Evolutionary conservation across 2,113 vertebrate species (phyloP).

Genomic region (Apodemus sylvaticus): DNA sequence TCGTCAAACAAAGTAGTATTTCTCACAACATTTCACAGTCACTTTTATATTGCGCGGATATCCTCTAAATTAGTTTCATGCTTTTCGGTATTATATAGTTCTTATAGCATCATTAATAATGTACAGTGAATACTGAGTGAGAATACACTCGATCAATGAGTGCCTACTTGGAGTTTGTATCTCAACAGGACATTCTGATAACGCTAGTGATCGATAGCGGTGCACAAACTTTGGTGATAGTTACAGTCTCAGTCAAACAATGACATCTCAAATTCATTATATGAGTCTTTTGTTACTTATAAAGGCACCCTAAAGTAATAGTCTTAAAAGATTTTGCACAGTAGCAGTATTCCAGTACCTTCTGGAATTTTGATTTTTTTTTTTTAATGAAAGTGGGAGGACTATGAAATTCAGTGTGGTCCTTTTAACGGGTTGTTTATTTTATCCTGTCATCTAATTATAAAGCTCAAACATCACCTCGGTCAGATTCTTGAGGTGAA

Average conservation of each 20-base stretch:
- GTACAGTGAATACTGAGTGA: not conserved
- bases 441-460: not conserved
- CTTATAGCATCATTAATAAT: not conserved
- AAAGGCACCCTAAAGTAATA: not conserved
- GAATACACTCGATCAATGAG: not conserved
- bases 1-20: not conserved
- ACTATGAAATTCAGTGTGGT: not conserved
- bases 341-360: not conserved
- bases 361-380: not conserved
- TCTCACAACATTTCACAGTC: not conserved
- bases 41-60: not conserved
- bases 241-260: not conserved
- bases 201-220: not conserved
- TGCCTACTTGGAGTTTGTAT: not conserved
- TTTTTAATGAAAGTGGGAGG: not conserved
- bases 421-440: not conserved
- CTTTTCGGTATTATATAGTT: not conserved
- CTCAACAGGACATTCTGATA: not conserved
- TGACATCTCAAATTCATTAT: not conserved
- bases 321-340: not conserved
- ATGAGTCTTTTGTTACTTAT: not conserved
- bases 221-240: slow-evolving; percentile 3
- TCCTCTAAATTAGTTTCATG: not conserved
- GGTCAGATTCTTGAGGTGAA: slow-evolving; percentile 21
- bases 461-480: slow-evolving; percentile 8